Percentiles rank a stretch among this genome's conserved stretches.
Evolutionary conservation across 2,113 vertebrate genomes (phyloP).

Genomic region (Epinephelus lanceolatus): DNA sequence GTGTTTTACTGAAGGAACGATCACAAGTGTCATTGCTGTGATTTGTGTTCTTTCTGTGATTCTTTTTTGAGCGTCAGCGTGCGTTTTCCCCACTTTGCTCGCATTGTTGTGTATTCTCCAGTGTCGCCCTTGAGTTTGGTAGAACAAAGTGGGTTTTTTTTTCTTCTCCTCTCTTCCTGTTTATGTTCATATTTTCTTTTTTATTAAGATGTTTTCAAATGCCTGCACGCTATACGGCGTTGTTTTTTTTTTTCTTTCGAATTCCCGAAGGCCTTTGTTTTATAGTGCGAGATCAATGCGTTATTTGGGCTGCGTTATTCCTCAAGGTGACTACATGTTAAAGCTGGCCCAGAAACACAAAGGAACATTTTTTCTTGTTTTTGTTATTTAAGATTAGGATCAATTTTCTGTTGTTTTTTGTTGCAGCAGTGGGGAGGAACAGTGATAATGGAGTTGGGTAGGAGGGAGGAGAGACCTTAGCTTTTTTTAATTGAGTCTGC

Average conservation of each 20-base stretch:
- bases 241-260: constrained; percentile 44
- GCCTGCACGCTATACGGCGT: constrained; percentile 19
- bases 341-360: constrained; percentile 74
- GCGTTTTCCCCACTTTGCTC: constrained; percentile 16
- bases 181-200: constrained; percentile 70
- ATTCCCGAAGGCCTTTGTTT: constrained; percentile 72
- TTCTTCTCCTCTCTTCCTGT: constrained; percentile 37
- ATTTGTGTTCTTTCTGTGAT: constrained; percentile 52
- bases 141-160: constrained; percentile 53
- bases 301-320: constrained; percentile 71
- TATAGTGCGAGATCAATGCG: constrained; percentile 73
- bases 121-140: constrained; percentile 66
- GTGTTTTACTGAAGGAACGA: constrained; percentile 51
- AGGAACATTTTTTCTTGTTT: constrained; percentile 70
- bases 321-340: constrained; percentile 78
- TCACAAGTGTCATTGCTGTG: constrained; percentile 55
- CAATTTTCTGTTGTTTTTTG: constrained; percentile 44
- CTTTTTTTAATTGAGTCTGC: constrained; percentile 61
- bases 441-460: constrained; percentile 33
- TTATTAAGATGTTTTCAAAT: constrained; percentile 67
- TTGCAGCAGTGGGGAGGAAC: constrained; percentile 31
- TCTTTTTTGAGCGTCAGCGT: constrained; percentile 34
- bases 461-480: constrained; percentile 41
- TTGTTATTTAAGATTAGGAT: constrained; percentile 77
- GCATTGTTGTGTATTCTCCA: constrained; percentile 48